phyloP scores from a whole-genome alignment of 2,888 invertebrate genomes.

The Diachrysia chrysitis region DNA sequence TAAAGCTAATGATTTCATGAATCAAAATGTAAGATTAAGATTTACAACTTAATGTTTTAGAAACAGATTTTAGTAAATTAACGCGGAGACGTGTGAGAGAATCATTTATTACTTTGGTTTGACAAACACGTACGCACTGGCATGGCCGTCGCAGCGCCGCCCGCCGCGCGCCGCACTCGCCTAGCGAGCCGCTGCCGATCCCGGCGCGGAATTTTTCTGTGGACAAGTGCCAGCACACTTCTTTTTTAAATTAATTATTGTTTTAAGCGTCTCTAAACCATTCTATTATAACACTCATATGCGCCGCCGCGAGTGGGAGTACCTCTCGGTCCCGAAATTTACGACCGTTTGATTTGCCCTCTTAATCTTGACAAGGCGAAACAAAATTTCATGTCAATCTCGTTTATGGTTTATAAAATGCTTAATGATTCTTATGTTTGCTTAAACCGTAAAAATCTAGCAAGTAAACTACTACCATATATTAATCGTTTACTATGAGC shows the following conservation, averaged over 20 bases:
- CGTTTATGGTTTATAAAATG: constrained; percentile 70
- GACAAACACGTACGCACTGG: constrained; percentile 45
- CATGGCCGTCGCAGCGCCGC: constrained; percentile 15
- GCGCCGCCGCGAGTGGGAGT: constrained; percentile 72
- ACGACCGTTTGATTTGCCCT: constrained; percentile 84
- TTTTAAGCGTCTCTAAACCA: constrained; percentile 84
- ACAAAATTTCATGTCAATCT: constrained; percentile 75
- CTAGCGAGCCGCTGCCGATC: constrained; percentile 30
- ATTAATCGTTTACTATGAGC: constrained; percentile 10
- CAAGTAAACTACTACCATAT: not conserved
- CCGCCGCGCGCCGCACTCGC: constrained; percentile 22
- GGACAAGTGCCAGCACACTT: constrained; percentile 82
- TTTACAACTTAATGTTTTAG: constrained; percentile 46
- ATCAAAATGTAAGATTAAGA: constrained; percentile 51
- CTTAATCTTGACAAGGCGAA: constrained; percentile 79
- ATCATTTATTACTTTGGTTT: constrained; percentile 55
- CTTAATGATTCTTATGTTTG: constrained; percentile 51
- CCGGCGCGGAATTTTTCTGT: constrained; percentile 75
- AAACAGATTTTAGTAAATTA: constrained; percentile 55
- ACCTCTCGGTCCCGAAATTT: constrained; percentile 78
- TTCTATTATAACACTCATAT: constrained; percentile 83
- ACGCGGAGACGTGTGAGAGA: constrained; percentile 43
- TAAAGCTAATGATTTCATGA: constrained; percentile 25
- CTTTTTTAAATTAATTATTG: constrained; percentile 88
- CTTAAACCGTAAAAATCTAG: constrained; percentile 3